phyloP scores from a whole-genome alignment of 2,888 invertebrate genomes.

The Steinernema scapterisci region DNA sequence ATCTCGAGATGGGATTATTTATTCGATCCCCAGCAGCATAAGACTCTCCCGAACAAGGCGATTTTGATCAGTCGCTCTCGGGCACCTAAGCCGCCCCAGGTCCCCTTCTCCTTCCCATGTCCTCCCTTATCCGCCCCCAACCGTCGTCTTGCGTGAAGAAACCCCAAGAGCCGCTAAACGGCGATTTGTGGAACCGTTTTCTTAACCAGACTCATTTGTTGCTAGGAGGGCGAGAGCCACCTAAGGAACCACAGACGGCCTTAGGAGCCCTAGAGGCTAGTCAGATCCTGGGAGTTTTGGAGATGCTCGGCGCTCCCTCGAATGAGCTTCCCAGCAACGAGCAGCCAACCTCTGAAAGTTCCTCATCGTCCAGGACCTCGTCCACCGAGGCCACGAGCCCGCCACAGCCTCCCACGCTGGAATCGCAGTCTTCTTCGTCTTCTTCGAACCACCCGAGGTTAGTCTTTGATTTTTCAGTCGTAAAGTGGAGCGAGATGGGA shows the following conservation, averaged over 20 bases:
- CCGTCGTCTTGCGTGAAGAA: neutral
- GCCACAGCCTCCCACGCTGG: neutral
- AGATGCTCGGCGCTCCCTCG: constrained; percentile 1
- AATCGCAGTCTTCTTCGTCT: neutral
- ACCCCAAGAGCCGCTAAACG: neutral
- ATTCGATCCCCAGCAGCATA: neutral
- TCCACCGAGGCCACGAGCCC: neutral
- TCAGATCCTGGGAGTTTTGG: neutral
- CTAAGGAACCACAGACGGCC: no score
- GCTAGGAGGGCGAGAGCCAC: neutral
- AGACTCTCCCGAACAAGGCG: no score
- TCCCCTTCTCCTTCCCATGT: no score
- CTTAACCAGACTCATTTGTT: neutral
- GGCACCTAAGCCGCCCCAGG: no score
- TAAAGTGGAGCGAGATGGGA: neutral
- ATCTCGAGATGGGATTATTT: constrained; percentile 15
- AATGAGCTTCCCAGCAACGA: neutral
- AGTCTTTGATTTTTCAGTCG: neutral
- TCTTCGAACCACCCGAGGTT: neutral
- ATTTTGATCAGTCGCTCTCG: no score
- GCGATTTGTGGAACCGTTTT: neutral
- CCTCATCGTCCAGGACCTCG: neutral
- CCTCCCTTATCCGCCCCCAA: no score
- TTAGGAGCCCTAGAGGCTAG: no score
- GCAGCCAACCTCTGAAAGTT: neutral